A percentile compares a stretch with the other conserved stretches of the same genome.
Evolutionary conservation across 2,797 vertebrate species (phyloP).

Genomic region (Myotis findleyi): DNA sequence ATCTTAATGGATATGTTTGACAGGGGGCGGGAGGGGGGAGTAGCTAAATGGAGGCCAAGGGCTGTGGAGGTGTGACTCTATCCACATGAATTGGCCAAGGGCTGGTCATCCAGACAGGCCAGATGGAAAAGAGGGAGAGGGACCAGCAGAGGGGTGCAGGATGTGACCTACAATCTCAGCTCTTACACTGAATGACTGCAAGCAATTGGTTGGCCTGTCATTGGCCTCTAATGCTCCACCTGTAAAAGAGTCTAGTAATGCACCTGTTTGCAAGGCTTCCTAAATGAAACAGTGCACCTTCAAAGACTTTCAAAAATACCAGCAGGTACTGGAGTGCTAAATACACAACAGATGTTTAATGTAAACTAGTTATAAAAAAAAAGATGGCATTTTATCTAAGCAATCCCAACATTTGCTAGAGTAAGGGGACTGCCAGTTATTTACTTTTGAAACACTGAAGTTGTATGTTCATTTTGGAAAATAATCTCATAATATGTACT

Average conservation of each 20-base stretch:
- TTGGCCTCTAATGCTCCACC: neutral
- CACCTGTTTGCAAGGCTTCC: neutral
- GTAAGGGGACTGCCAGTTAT: neutral
- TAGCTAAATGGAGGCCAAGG: neutral
- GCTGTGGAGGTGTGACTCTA: accelerated
- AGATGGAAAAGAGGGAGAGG: neutral
- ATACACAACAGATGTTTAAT: neutral
- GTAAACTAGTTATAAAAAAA: neutral
- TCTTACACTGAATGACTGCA: neutral
- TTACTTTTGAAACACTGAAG: neutral
- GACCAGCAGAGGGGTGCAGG: neutral
- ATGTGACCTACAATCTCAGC: neutral
- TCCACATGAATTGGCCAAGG: accelerated
- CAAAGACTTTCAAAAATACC: neutral
- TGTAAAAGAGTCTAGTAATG: neutral
- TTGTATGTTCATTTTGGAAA: neutral
- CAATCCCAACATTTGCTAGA: neutral
- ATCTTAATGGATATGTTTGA: neutral
- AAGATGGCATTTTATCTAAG: neutral
- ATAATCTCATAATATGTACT: neutral
- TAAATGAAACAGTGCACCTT: neutral
- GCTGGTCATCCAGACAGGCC: accelerated
- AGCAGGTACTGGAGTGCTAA: neutral
- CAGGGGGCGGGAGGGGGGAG: neutral
- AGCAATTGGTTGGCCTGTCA: neutral